Conservation (phyloP, 2,113 vertebrate genomes). For the Mormyrus lacerda region DNA sequence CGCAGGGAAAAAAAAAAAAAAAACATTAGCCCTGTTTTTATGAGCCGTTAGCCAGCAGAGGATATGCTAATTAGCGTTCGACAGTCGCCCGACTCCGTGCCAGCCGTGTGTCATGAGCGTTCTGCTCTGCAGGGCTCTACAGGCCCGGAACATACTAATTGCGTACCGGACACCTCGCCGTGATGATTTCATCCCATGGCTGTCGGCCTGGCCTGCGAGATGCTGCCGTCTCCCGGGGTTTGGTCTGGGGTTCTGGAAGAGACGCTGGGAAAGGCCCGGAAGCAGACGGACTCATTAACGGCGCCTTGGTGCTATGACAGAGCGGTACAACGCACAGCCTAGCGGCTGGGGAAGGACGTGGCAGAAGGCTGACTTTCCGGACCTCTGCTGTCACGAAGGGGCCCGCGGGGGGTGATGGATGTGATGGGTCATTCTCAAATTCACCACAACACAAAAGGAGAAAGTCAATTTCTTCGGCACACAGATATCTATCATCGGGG, state of each 20-base stretch:
- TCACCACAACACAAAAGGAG: neutral
- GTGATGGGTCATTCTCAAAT: neutral
- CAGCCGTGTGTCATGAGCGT: neutral
- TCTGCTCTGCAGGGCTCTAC: neutral
- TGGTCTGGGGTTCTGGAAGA: neutral
- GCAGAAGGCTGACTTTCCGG: neutral
- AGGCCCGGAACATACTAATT: neutral
- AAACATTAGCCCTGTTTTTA: neutral
- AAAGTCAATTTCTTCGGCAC: neutral
- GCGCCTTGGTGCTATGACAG: neutral
- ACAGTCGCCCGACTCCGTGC: neutral
- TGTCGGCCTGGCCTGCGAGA: neutral
- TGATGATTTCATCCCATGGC: slow-evolving; percentile 3
- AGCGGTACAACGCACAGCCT: neutral
- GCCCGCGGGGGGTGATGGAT: neutral
- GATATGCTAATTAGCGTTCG: slow-evolving; percentile 1
- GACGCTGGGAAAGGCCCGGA: neutral
- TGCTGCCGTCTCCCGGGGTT: neutral
- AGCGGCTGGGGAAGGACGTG: neutral
- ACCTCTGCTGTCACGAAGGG: neutral
- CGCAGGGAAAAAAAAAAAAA: neutral
- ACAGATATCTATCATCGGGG: neutral
- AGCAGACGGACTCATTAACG: neutral
- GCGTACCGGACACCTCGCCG: neutral
- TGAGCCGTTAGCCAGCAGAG: neutral